Percentiles rank a stretch among this genome's conserved stretches.
Evolutionary conservation across 2,113 vertebrate species (phyloP).

Genomic region (Dasyurus viverrinus): DNA sequence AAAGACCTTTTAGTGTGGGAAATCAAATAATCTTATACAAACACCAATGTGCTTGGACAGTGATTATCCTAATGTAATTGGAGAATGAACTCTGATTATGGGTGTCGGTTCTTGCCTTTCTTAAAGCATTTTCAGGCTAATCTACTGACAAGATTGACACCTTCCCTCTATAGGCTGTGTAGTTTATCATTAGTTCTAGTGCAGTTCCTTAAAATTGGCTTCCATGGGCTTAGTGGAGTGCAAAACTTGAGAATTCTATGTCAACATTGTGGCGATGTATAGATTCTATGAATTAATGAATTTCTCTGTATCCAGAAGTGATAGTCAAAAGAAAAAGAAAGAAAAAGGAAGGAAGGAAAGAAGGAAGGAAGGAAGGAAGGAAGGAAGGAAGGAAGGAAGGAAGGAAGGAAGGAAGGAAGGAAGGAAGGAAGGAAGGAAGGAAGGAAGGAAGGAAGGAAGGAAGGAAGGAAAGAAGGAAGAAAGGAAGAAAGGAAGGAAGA

Average conservation of each 20-base stretch:
- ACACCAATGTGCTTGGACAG: constrained; percentile 52
- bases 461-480: too few species aligned
- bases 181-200: constrained; percentile 66
- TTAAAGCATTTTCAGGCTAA: constrained; percentile 64
- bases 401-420: too few species aligned
- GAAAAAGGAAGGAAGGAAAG: too few species aligned
- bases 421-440: too few species aligned
- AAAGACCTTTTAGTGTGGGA: constrained; percentile 79
- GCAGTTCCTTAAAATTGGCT: constrained; percentile 59
- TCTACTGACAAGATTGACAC: constrained; percentile 63
- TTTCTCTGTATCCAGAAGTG: constrained; percentile 9
- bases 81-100: constrained; percentile 76
- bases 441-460: too few species aligned
- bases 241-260: constrained; percentile 56
- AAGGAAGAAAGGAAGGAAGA: too few species aligned
- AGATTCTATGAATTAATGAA: constrained; percentile 3
- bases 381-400: too few species aligned
- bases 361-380: too few species aligned
- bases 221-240: constrained; percentile 37
- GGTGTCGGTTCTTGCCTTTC: constrained; percentile 68
- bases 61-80: constrained; percentile 80
- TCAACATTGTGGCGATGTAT: constrained; percentile 19
- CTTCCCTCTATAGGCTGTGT: constrained; percentile 56
- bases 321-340: not conserved
- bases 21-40: constrained; percentile 80